Evolutionary conservation across 2,113 vertebrate genomes (phyloP), one percentile per base, ranked within the genome.

Genomic region (Forbesichthys agassizii): DNA sequence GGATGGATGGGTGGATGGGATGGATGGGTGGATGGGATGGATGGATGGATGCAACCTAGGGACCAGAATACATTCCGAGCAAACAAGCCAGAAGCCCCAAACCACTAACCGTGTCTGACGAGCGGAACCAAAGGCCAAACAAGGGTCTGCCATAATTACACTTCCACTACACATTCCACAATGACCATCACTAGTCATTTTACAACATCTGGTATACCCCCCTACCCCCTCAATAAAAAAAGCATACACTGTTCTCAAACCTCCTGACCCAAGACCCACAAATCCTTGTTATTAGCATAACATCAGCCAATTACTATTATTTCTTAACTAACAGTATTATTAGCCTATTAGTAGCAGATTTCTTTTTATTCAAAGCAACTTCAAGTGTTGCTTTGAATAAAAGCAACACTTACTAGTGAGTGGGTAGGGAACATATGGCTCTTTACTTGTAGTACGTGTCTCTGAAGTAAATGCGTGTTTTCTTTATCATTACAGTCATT

Each of bases 51-150:
- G 62, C 48, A 58, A 81, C 64, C 71, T 67, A 59, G 18, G 61
- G 9, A 65, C 66, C 59, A 67, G 48, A 68, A 69, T 67, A 74
- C 11, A 49, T 69, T 70, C 66, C 61, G 60, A 9, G 62, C 63
- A 59, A 13, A 52, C 53, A 54, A 49, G 68, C 71, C 81, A 68
- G 46, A 59, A 48, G 42, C 74, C 77, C 48, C 56, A 84, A 73
- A 46, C 78, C 82, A 65, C 65, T 80, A 76, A 74, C 63, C 33
- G 12, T 70, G 62, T 33, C 33, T 64, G 75, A 74, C 49, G 80
- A 80, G 71, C 49, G 64, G 16, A 69, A 85, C 74, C 71, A 70
- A 61, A 57, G 67, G 51, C 36, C 59, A 66, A 16, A 58, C 62
- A 72, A 56, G 67, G 83, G 74, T 75, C 71, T 53, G 66, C 64